phyloP scores from a whole-genome alignment of 2,797 vertebrate species.

The Orestias chungarensis region DNA sequence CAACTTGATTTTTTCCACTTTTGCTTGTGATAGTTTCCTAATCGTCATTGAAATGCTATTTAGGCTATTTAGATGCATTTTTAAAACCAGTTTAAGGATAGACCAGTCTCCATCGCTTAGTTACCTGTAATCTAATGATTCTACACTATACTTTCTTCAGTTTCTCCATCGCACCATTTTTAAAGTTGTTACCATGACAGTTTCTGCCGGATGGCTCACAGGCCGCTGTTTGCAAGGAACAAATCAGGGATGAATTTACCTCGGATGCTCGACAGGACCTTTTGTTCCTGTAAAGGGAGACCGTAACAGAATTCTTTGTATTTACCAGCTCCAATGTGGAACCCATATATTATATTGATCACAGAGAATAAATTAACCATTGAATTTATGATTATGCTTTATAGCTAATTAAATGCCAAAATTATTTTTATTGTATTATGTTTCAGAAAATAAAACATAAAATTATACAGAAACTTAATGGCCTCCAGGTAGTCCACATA shows the following conservation, averaged over 20 bases:
- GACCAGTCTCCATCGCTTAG: background rate
- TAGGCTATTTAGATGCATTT: constrained; percentile 2
- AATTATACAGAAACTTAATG: background rate
- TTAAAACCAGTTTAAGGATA: background rate
- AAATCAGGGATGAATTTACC: constrained; percentile 48
- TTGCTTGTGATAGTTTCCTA: constrained; percentile 17
- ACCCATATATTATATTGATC: background rate
- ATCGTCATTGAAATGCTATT: constrained; percentile 28
- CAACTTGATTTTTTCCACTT: constrained; percentile 10
- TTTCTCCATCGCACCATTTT: constrained; percentile 24
- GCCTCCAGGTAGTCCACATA: background rate
- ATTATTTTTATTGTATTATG: background rate
- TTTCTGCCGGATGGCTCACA: constrained; percentile 59
- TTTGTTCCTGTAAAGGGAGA: background rate
- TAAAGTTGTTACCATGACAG: constrained; percentile 76
- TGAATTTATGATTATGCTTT: background rate
- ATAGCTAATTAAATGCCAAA: background rate
- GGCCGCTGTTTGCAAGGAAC: constrained; percentile 40
- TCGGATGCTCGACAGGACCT: constrained; percentile 30
- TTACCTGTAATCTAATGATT: constrained; percentile 29
- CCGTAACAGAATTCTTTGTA: constrained; percentile 5
- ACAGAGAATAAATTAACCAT: no score
- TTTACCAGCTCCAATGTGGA: background rate
- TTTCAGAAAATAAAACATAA: background rate
- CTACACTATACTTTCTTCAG: constrained; percentile 33